phyloP scores from a whole-genome alignment of 2,888 invertebrate genomes.

The Disparrhopalites patrizii region DNA sequence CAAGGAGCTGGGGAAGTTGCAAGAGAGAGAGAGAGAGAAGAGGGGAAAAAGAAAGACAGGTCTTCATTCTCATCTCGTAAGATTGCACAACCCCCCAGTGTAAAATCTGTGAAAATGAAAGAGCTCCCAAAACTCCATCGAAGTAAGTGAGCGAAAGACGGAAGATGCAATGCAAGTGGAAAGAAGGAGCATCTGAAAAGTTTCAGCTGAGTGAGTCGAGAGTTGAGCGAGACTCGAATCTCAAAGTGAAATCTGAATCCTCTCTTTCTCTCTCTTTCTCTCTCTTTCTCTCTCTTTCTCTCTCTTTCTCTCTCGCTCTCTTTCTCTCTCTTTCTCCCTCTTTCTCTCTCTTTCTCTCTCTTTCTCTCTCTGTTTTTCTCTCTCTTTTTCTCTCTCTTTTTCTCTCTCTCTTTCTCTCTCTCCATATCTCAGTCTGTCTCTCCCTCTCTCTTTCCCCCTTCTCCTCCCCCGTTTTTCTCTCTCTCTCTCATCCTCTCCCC shows the following conservation, averaged over 20 bases:
- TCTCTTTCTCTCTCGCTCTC: slow-evolving; percentile 7
- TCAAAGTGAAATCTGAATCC: slow-evolving; percentile 37
- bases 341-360: slow-evolving; percentile 10
- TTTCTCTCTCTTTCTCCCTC: slow-evolving; percentile 4
- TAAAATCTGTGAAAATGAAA: slow-evolving; percentile 36
- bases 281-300: too few relatives aligned
- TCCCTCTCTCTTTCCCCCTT: too few relatives aligned
- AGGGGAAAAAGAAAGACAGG: slow-evolving; percentile 5
- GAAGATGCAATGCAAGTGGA: slow-evolving; percentile 26
- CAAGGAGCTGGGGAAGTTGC: neutral
- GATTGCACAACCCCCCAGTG: slow-evolving; percentile 31
- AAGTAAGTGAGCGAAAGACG: slow-evolving; percentile 21
- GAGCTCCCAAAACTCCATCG: slow-evolving; percentile 23
- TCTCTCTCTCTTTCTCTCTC: too few relatives aligned
- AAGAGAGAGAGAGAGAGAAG: neutral
- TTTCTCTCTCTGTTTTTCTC: slow-evolving; percentile 8
- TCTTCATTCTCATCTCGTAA: slow-evolving; percentile 23
- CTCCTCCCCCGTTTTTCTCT: too few relatives aligned
- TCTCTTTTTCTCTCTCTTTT: too few relatives aligned
- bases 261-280: slow-evolving; percentile 22
- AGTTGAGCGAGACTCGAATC: slow-evolving; percentile 40
- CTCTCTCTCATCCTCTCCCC: too few relatives aligned
- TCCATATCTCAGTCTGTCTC: too few relatives aligned
- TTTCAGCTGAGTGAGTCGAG: slow-evolving; percentile 37
- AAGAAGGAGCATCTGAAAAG: slow-evolving; percentile 37